Evolutionary conservation across 2,888 invertebrate species (phyloP), one percentile per base, ranked within the genome.

Genomic region (Lithophane semibrunnea): DNA sequence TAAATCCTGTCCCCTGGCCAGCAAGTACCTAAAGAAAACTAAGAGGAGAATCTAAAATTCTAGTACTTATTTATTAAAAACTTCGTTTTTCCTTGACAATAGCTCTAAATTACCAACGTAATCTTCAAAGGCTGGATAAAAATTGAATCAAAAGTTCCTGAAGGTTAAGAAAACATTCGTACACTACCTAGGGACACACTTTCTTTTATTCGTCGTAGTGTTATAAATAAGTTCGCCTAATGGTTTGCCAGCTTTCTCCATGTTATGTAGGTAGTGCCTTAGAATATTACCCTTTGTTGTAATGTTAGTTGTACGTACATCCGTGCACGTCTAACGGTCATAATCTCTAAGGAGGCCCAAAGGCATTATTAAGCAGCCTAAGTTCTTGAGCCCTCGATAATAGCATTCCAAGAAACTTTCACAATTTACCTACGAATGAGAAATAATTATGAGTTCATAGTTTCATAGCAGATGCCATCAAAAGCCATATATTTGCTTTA

Each of bases 281-380:
- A 82, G 86, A 68, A 68, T 37, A 56, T 86, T 88, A 86, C 85
- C 87, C 88, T 91, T 90, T 89, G 88, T 90, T 90, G 85, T 90
- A 87, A 88, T 86, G 86, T 87, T 75, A 83, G 85, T 80, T 81
- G 83, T 90, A 78, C 73, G 79, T 63, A 87, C 77, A 86, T 86
- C 80, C 85, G 80, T 88, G 89, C 88, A 91, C 87, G 86, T 90
- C 90, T 90, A 91, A 88, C 87, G 87, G 86, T 82, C 86, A 90
- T 91, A 91, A 91, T 91, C 90, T 93, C 88, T 80, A 82, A 91
- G 88, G 88, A 89, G 88, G 79, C 92, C 91, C 91, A 76, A 78
- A 90, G 92, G 93, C 90, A 90, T 91, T 92, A 92, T 91, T 88
- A 91, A 84, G 80, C 85, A 87, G 88, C 82, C 79, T 89, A 90